phyloP scores from a whole-genome alignment of 2,113 vertebrate species.

The Ptilonorhynchus violaceus region DNA sequence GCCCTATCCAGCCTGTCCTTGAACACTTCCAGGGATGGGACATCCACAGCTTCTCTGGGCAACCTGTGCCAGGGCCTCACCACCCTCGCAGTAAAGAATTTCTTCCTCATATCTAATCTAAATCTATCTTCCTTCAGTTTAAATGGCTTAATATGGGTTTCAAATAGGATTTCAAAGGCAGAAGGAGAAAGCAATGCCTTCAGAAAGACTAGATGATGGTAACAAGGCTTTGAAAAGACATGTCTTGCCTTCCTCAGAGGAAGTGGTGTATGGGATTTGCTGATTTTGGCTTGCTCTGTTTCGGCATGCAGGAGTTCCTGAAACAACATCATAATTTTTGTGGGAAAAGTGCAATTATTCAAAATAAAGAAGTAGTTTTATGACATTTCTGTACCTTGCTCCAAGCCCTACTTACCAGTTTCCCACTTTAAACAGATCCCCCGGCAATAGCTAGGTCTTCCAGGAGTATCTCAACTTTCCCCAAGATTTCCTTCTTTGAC shows the following conservation, averaged over 20 bases:
- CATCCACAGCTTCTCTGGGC: accelerated
- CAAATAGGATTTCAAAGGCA: background rate
- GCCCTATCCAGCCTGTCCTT: background rate
- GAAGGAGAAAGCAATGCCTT: background rate
- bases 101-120: background rate
- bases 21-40: background rate
- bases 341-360: background rate
- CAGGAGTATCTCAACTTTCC: background rate
- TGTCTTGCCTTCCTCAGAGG: background rate
- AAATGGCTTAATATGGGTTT: background rate
- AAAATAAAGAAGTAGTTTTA: background rate
- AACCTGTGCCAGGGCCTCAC: too few species aligned
- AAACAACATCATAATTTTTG: background rate
- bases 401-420: background rate
- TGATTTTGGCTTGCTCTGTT: background rate
- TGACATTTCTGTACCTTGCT: background rate
- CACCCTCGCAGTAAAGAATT: background rate
- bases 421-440: background rate
- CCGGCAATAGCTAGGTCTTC: background rate
- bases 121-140: background rate
- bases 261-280: accelerated
- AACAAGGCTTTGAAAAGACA: background rate
- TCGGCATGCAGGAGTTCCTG: background rate
- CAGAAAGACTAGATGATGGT: background rate
- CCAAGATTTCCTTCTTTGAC: background rate